Evolutionary conservation across 1,140 invertebrate species (phyloP), one percentile per base, ranked within the genome.

Genomic region (Panulirus ornatus): DNA sequence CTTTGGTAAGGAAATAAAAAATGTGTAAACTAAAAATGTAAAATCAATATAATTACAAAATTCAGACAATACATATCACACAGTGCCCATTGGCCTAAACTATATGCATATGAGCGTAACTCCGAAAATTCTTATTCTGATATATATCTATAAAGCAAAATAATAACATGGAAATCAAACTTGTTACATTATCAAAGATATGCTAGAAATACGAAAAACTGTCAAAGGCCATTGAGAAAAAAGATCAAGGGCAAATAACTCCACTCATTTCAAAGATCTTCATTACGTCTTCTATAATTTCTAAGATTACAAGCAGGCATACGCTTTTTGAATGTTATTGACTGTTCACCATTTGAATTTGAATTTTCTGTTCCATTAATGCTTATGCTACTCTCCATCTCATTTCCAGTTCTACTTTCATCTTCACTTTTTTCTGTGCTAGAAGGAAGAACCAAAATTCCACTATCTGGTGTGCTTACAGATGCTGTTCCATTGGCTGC

Each of bases 201-300:
- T 44, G n/a, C n/a, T 42, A 47, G 30, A 78, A 78, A 78, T 78
- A 40, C 8, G 22, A 76, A 40, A 70, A 71, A 40, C 9, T 71
- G 38, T 83, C 40, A 71, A 71, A 73, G 36, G 30, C 38, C 81
- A 66, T 27, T 40, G 30, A 73, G 38, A 22, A 27, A 71, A 71
- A 73, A 40, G 51, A 47, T 36, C 47, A 58, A 30, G 30, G 44
- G 75, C 40, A 76, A 78, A 78, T 27, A 78, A 78, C 11, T 44
- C 16, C 16, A 81, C 78, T 58, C n/a, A 27, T 44, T 36, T 88
- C 85, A 88, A 70, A 88, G 85, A 42, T 88, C 85, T 54, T 88
- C 85, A 44, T 51, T 79, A 34, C 34, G 85, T 79, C 85, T 88
- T 70, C 85, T n/a, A 42, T 88, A 88, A 79, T 88, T 88, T 78